These are phyloP conservation scores for Dryobates pubescens DNA, from an alignment of 2,797 vertebrate species.

Conservation along the genomic window DNA sequence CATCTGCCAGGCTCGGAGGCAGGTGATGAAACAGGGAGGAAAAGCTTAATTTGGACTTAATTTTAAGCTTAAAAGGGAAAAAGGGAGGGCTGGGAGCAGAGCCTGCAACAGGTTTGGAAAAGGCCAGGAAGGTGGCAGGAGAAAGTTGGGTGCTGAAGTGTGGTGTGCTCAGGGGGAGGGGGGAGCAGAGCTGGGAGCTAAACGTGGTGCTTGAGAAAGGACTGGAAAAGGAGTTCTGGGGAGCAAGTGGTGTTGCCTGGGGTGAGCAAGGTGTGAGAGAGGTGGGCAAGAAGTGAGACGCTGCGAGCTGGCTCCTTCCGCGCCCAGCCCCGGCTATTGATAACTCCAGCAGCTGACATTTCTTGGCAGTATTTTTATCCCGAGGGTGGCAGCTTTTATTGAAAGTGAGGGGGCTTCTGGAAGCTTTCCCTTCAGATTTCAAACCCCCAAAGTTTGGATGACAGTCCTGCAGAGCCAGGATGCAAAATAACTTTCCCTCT, in stretches of 20 bases:
- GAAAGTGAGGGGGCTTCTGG: conserved; percentile 65
- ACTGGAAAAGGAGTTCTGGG: conserved; percentile 8
- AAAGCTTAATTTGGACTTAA: not conserved
- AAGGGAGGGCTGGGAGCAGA: not conserved
- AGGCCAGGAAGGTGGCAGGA: not conserved
- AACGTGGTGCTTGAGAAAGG: not conserved
- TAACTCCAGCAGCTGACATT: conserved; percentile 66
- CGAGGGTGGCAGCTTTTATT: conserved; percentile 67
- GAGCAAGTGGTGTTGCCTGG: not conserved
- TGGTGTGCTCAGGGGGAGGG: not conserved
- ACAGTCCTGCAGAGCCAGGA: not conserved
- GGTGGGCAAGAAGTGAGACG: conserved; percentile 31
- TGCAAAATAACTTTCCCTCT: conserved; percentile 57
- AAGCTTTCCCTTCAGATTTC: conserved; percentile 55
- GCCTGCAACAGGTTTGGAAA: not conserved
- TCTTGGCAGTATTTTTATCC: conserved; percentile 68
- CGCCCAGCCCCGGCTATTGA: conserved; percentile 52
- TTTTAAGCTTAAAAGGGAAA: not conserved
- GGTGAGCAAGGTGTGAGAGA: not conserved
- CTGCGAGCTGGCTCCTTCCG: not conserved
- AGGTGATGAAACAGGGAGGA: not conserved
- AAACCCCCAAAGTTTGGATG: not conserved
- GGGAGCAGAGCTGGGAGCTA: not conserved
- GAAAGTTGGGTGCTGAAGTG: not conserved
- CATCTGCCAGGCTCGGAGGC: not conserved